Conservation (phyloP, 2,113 vertebrate species). For the Cettia cetti region DNA sequence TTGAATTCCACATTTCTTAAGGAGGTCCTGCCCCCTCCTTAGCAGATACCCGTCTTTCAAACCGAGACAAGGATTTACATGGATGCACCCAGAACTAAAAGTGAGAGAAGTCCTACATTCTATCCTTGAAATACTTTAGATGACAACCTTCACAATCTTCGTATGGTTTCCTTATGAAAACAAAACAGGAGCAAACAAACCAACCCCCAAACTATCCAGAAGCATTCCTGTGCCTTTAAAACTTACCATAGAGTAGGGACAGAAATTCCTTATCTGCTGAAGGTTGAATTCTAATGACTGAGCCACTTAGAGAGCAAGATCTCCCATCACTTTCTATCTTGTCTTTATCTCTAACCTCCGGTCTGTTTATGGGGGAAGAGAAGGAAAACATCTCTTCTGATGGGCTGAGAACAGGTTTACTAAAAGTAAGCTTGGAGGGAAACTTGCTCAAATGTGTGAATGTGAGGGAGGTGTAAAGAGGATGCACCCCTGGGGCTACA, state of each 20-base stretch:
- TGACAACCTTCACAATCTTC: neutral
- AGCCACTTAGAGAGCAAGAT: neutral
- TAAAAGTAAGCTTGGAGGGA: neutral
- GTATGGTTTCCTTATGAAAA: neutral
- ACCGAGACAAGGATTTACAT: no score
- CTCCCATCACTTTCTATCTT: neutral
- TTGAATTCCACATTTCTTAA: no score
- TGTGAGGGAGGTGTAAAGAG: neutral
- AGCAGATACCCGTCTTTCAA: no score
- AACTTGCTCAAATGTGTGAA: neutral
- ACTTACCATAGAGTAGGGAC: rapidly evolving
- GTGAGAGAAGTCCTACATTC: neutral
- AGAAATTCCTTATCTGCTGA: rapidly evolving
- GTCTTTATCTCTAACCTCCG: neutral
- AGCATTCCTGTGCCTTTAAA: neutral
- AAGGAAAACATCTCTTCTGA: neutral
- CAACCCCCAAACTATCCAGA: neutral
- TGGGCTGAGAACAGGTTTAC: neutral
- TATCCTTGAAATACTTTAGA: neutral
- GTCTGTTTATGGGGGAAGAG: neutral
- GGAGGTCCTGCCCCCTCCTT: no score
- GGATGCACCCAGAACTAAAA: neutral
- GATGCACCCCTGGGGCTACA: neutral
- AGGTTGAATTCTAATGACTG: neutral
- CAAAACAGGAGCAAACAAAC: neutral